phyloP scores from a whole-genome alignment of 2,888 invertebrate species.

The Rhingia rostrata region DNA sequence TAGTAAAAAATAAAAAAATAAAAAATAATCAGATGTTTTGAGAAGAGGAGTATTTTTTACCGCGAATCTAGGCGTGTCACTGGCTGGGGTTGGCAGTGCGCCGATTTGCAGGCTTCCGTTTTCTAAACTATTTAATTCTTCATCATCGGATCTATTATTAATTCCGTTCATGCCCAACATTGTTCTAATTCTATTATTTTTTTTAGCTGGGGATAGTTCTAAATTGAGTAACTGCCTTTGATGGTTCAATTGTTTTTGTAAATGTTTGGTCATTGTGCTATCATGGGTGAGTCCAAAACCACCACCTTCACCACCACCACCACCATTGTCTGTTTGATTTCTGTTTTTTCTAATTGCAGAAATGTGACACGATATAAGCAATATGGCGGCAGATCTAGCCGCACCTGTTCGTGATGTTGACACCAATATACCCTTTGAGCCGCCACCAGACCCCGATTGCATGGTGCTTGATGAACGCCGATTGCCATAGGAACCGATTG shows the following conservation, averaged over 20 bases:
- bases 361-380: slow-evolving; percentile 95
- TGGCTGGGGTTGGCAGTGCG: slow-evolving; percentile 83
- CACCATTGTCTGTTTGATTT: slow-evolving; percentile 84
- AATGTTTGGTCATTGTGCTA: slow-evolving; percentile 82
- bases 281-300: slow-evolving; percentile 80
- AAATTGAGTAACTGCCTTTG: slow-evolving; percentile 83
- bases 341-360: slow-evolving; percentile 84
- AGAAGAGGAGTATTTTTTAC: slow-evolving; percentile 79
- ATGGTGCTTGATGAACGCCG: slow-evolving; percentile 84
- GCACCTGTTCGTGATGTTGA: slow-evolving; percentile 95
- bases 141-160: slow-evolving; percentile 79
- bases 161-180: slow-evolving; percentile 82
- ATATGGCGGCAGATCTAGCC: slow-evolving; percentile 96
- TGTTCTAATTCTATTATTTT: slow-evolving; percentile 82
- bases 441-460: slow-evolving; percentile 83
- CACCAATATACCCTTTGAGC: slow-evolving; percentile 88
- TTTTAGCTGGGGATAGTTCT: slow-evolving; percentile 82
- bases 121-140: slow-evolving; percentile 80
- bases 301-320: slow-evolving; percentile 77
- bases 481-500: slow-evolving; percentile 84
- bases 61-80: slow-evolving; percentile 83
- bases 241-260: slow-evolving; percentile 83
- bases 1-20: slow-evolving; percentile 42
- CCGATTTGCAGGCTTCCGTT: slow-evolving; percentile 82
- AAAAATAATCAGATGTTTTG: slow-evolving; percentile 66